Conservation (phyloP, 1,140 invertebrate species). For the Calephelis nemesis region DNA sequence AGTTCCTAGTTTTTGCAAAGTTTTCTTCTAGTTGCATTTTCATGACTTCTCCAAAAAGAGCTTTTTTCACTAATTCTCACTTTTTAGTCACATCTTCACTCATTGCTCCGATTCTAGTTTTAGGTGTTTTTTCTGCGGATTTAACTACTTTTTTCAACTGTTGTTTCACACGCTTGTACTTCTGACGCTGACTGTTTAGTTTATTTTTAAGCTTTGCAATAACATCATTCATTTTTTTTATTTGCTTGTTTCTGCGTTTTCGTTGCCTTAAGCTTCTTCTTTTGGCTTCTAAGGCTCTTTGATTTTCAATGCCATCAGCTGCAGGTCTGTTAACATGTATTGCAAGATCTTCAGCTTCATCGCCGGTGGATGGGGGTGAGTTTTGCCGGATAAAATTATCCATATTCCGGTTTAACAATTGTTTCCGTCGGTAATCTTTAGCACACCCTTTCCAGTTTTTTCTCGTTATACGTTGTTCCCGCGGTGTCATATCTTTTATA, state of each 20-base stretch:
- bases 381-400: background rate
- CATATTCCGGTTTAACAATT: too few relatives aligned
- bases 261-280: background rate
- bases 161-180: slow-evolving; percentile 5
- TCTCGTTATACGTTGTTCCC: too few relatives aligned
- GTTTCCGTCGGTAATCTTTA: background rate
- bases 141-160: slow-evolving; percentile 12
- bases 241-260: background rate
- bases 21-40: slow-evolving; percentile 22
- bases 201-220: slow-evolving; percentile 2
- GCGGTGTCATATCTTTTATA: too few relatives aligned
- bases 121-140: slow-evolving; percentile 20
- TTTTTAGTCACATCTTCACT: slow-evolving; percentile 28
- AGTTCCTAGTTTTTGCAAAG: too few relatives aligned
- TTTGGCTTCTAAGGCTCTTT: slow-evolving; percentile 10
- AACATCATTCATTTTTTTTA: slow-evolving; percentile 6
- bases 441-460: too few relatives aligned
- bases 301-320: background rate
- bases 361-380: background rate
- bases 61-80: slow-evolving; percentile 32
- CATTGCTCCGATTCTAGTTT: slow-evolving; percentile 29
- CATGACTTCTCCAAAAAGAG: slow-evolving; percentile 38
- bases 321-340: too few relatives aligned
- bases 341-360: background rate
- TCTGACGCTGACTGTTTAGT: slow-evolving; percentile 14